Percentiles rank a stretch among this genome's conserved stretches.
Evolutionary conservation across 2,888 invertebrate species (phyloP).

Genomic region (Lobophora halterata): DNA sequence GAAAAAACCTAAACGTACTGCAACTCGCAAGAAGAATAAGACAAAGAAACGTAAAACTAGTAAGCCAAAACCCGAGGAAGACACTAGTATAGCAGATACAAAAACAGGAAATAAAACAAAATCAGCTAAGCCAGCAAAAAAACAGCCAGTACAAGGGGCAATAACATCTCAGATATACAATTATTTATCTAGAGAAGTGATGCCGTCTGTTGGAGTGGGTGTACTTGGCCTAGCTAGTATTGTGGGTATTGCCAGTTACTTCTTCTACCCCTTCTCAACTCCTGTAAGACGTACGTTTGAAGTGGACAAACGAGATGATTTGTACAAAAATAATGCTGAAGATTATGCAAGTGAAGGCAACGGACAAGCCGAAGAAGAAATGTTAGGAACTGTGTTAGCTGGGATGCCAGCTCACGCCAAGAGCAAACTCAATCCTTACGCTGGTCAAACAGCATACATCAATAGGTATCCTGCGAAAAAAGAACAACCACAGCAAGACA

Average conservation of each 20-base stretch:
- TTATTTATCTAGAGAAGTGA: conserved; percentile 88
- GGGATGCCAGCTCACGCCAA: conserved; percentile 82
- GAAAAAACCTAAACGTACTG: conserved; percentile 70
- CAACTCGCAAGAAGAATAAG: conserved; percentile 78
- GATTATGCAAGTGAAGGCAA: conserved; percentile 84
- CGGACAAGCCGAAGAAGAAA: conserved; percentile 88
- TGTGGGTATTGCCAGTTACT: conserved; percentile 88
- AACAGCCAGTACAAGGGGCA: conserved; percentile 71
- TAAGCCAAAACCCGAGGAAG: conserved; percentile 57
- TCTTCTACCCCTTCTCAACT: conserved; percentile 87
- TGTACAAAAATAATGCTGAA: conserved; percentile 85
- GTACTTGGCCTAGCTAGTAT: conserved; percentile 87
- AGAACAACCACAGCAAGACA: conserved; percentile 55
- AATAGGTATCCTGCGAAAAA: conserved; percentile 66
- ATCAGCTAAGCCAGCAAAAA: conserved; percentile 59
- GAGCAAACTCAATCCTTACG: conserved; percentile 70
- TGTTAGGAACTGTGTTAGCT: conserved; percentile 87
- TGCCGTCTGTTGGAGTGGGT: conserved; percentile 90
- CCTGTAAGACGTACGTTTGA: conserved; percentile 85
- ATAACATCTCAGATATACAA: conserved; percentile 88
- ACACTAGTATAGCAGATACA: conserved; percentile 54
- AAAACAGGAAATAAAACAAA: conserved; percentile 81
- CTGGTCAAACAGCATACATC: conserved; percentile 63
- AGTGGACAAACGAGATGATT: conserved; percentile 82
- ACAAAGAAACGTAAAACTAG: conserved; percentile 81